Evolutionary conservation across 2,888 invertebrate species (phyloP), one percentile per base, ranked within the genome.

Genomic region (Smittia sp.): DNA sequence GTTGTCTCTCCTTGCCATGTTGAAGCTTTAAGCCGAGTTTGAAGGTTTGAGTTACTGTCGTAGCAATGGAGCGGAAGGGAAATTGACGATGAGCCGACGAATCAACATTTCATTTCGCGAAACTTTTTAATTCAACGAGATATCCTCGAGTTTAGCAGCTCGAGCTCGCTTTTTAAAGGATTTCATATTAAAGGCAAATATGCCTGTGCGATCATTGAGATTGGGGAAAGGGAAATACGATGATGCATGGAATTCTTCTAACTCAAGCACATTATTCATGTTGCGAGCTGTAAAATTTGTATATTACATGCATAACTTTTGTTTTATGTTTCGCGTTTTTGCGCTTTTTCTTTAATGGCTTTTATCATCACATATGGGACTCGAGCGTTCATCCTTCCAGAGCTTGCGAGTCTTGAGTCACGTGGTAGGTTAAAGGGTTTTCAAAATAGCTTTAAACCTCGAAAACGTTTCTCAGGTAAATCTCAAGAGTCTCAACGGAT

Each of bases 291-390:
- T 69, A 69, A 52, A 69, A 54, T 54, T 69, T 69, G 69, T 69
- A 69, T 69, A 69, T 69, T 54, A 69, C 69, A 24, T 22, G 46
- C 67, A 67, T 67, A 46, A 67, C 46, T 41, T 68, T 69, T 52
- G 58, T 58, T 58, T 58, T 58, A 41, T 69, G 27, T 67, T 66
- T 2, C 22, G 20, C 38, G 9, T 39, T 67, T 18, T 66, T n/a
- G 13, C 15, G 38, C 11, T 46, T 41, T 25, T 52, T 24, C 69
- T 69, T 69, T 69, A 69, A 69, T 69, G 69, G 69, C 52, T 69
- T 69, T 69, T 46, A 46, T 46, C 15, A 46, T 46, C 15, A 52
- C 69, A 69, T 69, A 69, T 69, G 69, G 69, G 69, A 69, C 69
- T 69, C 54, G 18, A 69, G 27, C 25, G 18, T 27, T 52, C 52